phyloP scores from a whole-genome alignment of 2,888 invertebrate species.

The Pasiphila rectangulata region DNA sequence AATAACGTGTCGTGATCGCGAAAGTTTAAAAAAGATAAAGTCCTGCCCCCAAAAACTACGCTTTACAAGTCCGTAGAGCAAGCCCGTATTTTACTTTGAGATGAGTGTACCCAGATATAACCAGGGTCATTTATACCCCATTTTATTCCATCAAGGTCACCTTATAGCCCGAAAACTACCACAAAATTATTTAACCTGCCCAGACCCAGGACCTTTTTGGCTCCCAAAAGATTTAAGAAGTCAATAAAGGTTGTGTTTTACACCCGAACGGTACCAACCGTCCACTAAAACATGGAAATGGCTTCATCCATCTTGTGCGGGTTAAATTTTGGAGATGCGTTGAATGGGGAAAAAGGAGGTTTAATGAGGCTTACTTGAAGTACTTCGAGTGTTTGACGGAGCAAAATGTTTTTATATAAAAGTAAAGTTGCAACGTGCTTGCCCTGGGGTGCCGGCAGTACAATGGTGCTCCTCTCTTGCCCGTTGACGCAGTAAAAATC shows the following conservation, averaged over 20 bases:
- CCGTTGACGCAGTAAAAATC: no score
- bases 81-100: constrained; percentile 1
- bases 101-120: constrained; percentile 2
- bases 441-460: no score
- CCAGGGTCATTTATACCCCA: constrained; percentile 3
- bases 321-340: constrained; percentile 30
- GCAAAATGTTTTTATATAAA: background rate
- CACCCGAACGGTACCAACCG: constrained; percentile 32
- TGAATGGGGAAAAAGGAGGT: constrained; percentile 27
- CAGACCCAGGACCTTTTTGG: constrained; percentile 20
- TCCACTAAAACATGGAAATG: constrained; percentile 37
- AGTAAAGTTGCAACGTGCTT: no score
- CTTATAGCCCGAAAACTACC: constrained; percentile 22
- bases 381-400: background rate
- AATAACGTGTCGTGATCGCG: no score
- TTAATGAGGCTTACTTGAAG: constrained; percentile 10
- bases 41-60: background rate
- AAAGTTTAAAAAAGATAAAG: no score
- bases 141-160: constrained; percentile 9
- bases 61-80: background rate
- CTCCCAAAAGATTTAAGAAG: constrained; percentile 35
- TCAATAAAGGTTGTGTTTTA: constrained; percentile 38
- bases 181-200: constrained; percentile 26
- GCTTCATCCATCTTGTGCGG: constrained; percentile 37
- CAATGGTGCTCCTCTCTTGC: no score